These are phyloP conservation scores for Hypsibius dujardini DNA, from an alignment of 1,140 invertebrate species.

Conservation along the genomic window DNA sequence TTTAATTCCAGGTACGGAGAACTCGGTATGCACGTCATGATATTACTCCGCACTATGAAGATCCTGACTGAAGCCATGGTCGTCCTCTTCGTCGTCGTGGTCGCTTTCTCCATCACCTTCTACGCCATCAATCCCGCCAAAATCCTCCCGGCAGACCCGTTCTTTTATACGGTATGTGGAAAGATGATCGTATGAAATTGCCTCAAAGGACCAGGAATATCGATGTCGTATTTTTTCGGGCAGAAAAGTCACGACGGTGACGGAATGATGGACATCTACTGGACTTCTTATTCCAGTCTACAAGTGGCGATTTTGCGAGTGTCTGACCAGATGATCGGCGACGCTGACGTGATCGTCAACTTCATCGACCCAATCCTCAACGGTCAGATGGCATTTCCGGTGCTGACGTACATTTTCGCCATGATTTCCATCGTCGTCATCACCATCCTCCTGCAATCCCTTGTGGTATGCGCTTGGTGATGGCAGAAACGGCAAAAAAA, in stretches of 20 bases:
- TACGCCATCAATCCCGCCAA: background rate
- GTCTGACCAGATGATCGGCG: background rate
- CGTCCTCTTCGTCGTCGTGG: background rate
- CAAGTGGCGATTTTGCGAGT: background rate
- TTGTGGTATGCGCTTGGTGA: background rate
- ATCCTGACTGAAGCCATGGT: background rate
- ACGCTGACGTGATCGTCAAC: slow-evolving; percentile 15
- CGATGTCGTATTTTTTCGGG: no score
- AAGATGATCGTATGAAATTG: no score
- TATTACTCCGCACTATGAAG: background rate
- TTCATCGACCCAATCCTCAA: background rate
- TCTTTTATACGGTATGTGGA: background rate
- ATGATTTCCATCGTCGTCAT: background rate
- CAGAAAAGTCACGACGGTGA: no score
- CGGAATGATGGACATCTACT: background rate
- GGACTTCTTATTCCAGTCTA: background rate
- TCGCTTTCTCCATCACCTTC: background rate
- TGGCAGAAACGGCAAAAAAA: no score
- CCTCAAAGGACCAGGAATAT: no score
- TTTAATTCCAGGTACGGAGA: background rate
- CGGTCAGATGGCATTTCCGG: background rate
- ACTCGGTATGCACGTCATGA: background rate
- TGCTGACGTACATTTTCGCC: background rate
- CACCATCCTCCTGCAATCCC: background rate
- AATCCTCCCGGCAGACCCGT: background rate